Base-by-base conservation (phyloP, 1,140 invertebrate species). In the Zeugodacus cucurbitae region DNA sequence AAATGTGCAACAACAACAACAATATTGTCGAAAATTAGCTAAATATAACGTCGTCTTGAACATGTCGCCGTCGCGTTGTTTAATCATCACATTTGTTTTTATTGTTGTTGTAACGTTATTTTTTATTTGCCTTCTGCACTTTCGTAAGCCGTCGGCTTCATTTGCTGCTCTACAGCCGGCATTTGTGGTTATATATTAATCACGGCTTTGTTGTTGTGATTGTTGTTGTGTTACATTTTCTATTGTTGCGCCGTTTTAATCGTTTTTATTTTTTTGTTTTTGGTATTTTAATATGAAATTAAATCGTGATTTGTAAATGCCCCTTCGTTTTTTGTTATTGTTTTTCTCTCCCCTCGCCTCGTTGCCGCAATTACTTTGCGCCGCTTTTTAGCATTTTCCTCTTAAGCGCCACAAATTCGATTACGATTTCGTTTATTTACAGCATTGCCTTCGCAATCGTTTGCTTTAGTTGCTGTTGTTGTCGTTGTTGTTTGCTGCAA, bases 231-330 rank as follows among this genome's bases (percentile, higher is more conserved):
- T 74, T 74, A 82, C 41, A 82, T 48, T 82, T 82, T 82, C 4
- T 48, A 22, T 82, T 48, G 37, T 14, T 48, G 48, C 44, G 26
- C n/a, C 8, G 1, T 22, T 3, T 82, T 82, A 26, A 26, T 26
- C 0, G 14, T 70, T 20, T 26, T 37, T 70, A 10, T 14, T 78
- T 44, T 37, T 78, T n/a, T 7, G 0, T 22, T 5, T 82, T 5
- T n/a, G n/a, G 14, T 17, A 26, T 5, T 48, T 48, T 29, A 82
- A 48, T 48, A 48, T 44, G 14, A 82, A 82, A 82, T 82, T 82
- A 82, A 82, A 37, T 82, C 74, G 74, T 82, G 74, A 82, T 82
- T 82, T 82, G 74, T 48, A 48, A 44, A 48, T 82, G 74, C 74
- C 41, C 74, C 41, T 82, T 62, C 58, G 6, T 7, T 62, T n/a